Evolutionary conservation across 2,797 vertebrate species (phyloP).

Genomic region (Danio choprae): DNA sequence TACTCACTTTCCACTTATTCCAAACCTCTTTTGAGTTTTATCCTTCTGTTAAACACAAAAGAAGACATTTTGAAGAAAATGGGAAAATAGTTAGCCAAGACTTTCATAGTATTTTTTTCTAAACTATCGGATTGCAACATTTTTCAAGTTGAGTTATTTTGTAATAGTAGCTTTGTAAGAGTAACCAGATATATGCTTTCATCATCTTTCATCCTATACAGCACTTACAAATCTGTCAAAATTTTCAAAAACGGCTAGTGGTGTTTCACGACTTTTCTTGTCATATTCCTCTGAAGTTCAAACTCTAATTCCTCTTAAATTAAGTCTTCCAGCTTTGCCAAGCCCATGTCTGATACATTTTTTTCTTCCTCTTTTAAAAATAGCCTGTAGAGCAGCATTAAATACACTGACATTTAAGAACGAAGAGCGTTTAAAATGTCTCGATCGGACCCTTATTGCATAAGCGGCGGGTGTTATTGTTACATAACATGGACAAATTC

Average conservation of each 20-base stretch:
- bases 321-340: neutral
- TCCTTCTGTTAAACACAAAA: too few species aligned
- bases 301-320: neutral
- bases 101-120: too few species aligned
- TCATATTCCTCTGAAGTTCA: neutral
- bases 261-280: neutral
- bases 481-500: slow-evolving; percentile 67
- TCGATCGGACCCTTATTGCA: slow-evolving; percentile 52
- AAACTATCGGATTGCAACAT: too few species aligned
- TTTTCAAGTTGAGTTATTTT: too few species aligned
- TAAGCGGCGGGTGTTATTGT: slow-evolving; percentile 63
- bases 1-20: too few species aligned
- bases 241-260: neutral
- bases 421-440: slow-evolving; percentile 19
- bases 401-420: slow-evolving; percentile 38
- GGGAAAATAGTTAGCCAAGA: too few species aligned
- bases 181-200: neutral
- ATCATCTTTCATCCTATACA: neutral
- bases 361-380: slow-evolving; percentile 15
- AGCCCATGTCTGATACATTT: neutral
- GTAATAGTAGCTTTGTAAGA: neutral
- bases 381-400: slow-evolving; percentile 9
- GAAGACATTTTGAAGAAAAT: too few species aligned
- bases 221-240: neutral
- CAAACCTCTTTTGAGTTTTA: too few species aligned